These are phyloP conservation scores for Lypha dubia DNA, from an alignment of 2,888 invertebrate genomes.

Conservation along the genomic window DNA sequence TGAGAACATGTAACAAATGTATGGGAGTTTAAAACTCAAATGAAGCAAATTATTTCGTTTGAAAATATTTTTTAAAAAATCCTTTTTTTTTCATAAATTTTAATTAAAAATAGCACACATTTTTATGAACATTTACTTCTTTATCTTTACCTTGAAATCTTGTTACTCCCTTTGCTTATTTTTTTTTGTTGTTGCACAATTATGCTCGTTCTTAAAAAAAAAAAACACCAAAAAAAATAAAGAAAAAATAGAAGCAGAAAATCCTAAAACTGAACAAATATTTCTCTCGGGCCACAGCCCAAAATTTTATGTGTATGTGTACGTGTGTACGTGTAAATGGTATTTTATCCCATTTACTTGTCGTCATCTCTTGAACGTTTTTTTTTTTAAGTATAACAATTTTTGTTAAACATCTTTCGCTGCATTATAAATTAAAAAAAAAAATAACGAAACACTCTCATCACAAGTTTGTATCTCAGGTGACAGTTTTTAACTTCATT, in stretches of 20 bases:
- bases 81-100: not conserved
- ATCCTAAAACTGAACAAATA: constrained; percentile 22
- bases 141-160: constrained; percentile 15
- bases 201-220: constrained; percentile 32
- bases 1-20: not conserved
- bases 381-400: constrained; percentile 49
- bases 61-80: constrained; percentile 4
- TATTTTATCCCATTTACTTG: constrained; percentile 60
- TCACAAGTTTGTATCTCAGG: constrained; percentile 55
- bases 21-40: constrained; percentile 33
- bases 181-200: constrained; percentile 17
- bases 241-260: constrained; percentile 47
- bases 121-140: not conserved
- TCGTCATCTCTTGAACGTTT: constrained; percentile 60
- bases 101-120: constrained; percentile 1
- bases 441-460: constrained; percentile 17
- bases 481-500: constrained; percentile 61
- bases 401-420: constrained; percentile 48
- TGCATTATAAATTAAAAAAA: constrained; percentile 30
- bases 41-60: constrained; percentile 29
- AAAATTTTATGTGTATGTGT: constrained; percentile 55
- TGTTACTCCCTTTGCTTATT: not conserved
- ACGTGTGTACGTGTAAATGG: constrained; percentile 36
- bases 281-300: constrained; percentile 72
- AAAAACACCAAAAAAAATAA: constrained; percentile 47